A percentile compares a stretch with the other conserved stretches of the same genome.
phyloP scores from a whole-genome alignment of 92 coral and sea anemone species.

The Palythoa heliodiscus region DNA sequence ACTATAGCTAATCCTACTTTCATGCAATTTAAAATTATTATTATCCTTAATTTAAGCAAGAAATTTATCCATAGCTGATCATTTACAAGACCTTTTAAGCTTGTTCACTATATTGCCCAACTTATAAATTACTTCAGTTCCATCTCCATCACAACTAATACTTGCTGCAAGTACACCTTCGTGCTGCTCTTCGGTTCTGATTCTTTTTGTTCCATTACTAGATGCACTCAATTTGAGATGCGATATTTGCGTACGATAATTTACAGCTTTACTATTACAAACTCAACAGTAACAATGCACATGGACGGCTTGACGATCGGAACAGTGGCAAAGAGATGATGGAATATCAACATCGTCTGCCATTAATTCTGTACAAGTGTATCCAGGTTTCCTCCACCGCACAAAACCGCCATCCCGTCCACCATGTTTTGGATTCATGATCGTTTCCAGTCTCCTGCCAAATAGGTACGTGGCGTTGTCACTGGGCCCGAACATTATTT shows the following conservation, averaged over 20 bases:
- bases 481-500: slow-evolving; percentile 51
- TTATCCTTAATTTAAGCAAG: slow-evolving; percentile 24
- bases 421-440: slow-evolving; percentile 51
- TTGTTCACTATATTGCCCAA: slow-evolving; percentile 12
- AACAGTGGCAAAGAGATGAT: slow-evolving; percentile 49
- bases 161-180: slow-evolving; percentile 22
- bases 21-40: slow-evolving; percentile 25
- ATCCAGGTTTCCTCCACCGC: slow-evolving; percentile 33
- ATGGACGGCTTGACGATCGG: slow-evolving; percentile 48
- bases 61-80: slow-evolving; percentile 27
- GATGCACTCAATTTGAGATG: slow-evolving; percentile 54
- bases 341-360: slow-evolving; percentile 25
- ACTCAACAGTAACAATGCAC: slow-evolving; percentile 52
- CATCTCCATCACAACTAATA: slow-evolving; percentile 12
- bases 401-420: slow-evolving; percentile 35
- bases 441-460: slow-evolving; percentile 48
- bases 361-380: slow-evolving; percentile 33
- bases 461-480: slow-evolving; percentile 40
- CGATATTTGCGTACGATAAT: slow-evolving; percentile 56
- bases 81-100: slow-evolving; percentile 26
- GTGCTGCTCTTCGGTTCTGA: slow-evolving; percentile 36
- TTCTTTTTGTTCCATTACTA: slow-evolving; percentile 48
- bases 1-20: slow-evolving; percentile 27
- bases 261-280: slow-evolving; percentile 51
- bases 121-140: slow-evolving; percentile 6